Evolutionary conservation across 2,113 vertebrate genomes (phyloP).

Genomic region (Antigone vipio): DNA sequence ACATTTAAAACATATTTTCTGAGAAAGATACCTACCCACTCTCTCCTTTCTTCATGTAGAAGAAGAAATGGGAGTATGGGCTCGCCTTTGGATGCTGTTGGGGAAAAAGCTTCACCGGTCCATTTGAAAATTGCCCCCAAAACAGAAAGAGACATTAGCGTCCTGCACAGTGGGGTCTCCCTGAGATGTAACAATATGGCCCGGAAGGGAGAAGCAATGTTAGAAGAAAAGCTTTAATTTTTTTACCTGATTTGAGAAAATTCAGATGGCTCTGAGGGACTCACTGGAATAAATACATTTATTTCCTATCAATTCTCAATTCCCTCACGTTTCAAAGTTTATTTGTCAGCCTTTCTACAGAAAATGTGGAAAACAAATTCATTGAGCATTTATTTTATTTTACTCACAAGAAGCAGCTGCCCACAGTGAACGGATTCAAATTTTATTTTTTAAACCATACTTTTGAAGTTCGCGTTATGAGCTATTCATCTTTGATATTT

Average conservation of each 20-base stretch:
- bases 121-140: slow-evolving; percentile 30
- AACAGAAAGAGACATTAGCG: background rate
- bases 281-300: slow-evolving; percentile 19
- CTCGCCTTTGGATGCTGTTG: background rate
- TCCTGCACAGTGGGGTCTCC: background rate
- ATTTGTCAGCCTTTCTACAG: slow-evolving; percentile 17
- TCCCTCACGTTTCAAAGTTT: slow-evolving; percentile 46
- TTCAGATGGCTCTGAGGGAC: background rate
- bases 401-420: slow-evolving; percentile 57
- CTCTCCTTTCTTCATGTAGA: slow-evolving; percentile 56
- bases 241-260: slow-evolving; percentile 46
- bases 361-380: slow-evolving; percentile 60
- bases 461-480: slow-evolving; percentile 69
- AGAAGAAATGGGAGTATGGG: background rate
- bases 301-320: slow-evolving; percentile 22
- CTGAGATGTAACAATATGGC: background rate
- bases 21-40: slow-evolving; percentile 44
- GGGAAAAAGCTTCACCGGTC: background rate
- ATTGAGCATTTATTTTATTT: slow-evolving; percentile 51
- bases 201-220: background rate
- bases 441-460: slow-evolving; percentile 63
- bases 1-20: slow-evolving; percentile 62
- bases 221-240: slow-evolving; percentile 23
- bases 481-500: slow-evolving; percentile 72
- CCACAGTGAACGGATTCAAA: slow-evolving; percentile 60